Conservation (phyloP, 2,797 vertebrate species). For the Trematomus bernacchii region DNA sequence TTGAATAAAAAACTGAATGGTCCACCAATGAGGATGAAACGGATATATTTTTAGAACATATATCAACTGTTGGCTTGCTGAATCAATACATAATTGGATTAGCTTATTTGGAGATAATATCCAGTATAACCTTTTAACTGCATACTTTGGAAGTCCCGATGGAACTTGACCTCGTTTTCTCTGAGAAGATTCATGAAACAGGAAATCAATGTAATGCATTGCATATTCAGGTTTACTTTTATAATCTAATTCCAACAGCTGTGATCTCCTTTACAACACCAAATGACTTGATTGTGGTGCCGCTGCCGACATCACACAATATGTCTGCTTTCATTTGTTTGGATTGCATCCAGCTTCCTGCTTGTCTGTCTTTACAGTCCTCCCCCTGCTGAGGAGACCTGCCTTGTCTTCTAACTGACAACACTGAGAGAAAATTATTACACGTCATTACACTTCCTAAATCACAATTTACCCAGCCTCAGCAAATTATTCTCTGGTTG, state of each 20-base stretch:
- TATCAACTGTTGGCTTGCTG: neutral
- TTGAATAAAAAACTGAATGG: neutral
- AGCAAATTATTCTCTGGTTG: constrained; percentile 87
- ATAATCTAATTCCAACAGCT: constrained; percentile 75
- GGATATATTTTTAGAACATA: neutral
- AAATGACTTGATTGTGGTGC: constrained; percentile 68
- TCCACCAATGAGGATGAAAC: neutral
- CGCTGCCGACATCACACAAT: constrained; percentile 44
- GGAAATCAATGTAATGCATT: constrained; percentile 67
- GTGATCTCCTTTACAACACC: constrained; percentile 50
- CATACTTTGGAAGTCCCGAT: constrained; percentile 67
- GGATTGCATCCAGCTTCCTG: constrained; percentile 53
- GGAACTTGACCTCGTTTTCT: constrained; percentile 70
- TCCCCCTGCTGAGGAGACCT: constrained; percentile 58
- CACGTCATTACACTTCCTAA: constrained; percentile 91
- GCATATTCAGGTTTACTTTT: constrained; percentile 25
- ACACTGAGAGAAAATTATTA: constrained; percentile 90
- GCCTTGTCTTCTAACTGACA: constrained; percentile 82
- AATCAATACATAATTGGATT: constrained; percentile 12
- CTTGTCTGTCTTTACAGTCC: constrained; percentile 38
- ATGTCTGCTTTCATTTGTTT: constrained; percentile 65
- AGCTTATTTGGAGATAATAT: constrained; percentile 64
- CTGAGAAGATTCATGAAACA: constrained; percentile 72
- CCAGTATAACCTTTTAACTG: constrained; percentile 60
- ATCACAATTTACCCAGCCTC: constrained; percentile 90